These are phyloP conservation scores for Clarias pachynema DNA, from an alignment of 2,797 vertebrate species.

Conservation along the genomic window DNA sequence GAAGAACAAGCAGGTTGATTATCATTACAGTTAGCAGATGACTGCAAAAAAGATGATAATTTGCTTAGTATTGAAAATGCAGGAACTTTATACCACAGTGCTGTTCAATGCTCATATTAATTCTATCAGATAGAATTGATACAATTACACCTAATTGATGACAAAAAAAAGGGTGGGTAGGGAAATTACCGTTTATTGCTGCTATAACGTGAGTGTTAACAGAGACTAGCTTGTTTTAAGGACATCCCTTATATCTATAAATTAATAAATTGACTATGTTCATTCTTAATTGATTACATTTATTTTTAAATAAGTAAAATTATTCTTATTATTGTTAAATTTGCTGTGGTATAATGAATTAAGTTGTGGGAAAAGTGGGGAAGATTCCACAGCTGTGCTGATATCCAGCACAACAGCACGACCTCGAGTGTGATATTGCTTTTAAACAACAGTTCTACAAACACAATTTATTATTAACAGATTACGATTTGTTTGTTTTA, in stretches of 20 bases:
- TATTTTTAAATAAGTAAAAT: not conserved
- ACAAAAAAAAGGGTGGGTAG: not conserved
- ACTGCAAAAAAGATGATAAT: not conserved
- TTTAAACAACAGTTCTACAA: too few species aligned
- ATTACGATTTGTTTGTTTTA: too few species aligned
- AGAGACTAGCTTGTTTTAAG: not conserved
- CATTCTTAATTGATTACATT: too few species aligned
- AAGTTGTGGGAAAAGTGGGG: too few species aligned
- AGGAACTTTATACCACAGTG: not conserved
- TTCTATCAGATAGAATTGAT: not conserved
- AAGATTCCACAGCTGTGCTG: too few species aligned
- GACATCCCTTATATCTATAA: not conserved
- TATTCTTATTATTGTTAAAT: not conserved
- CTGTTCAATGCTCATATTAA: not conserved
- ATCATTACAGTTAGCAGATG: not conserved
- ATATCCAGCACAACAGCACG: too few species aligned
- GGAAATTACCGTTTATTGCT: not conserved
- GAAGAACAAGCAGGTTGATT: not conserved
- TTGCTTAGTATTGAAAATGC: not conserved
- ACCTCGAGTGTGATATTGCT: too few species aligned
- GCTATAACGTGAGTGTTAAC: not conserved
- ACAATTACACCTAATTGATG: not conserved
- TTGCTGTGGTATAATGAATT: not conserved
- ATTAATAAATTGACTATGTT: not conserved
- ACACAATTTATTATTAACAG: too few species aligned